Conservation (phyloP, 2,888 invertebrate genomes). For the Eretmocerus hayati region DNA sequence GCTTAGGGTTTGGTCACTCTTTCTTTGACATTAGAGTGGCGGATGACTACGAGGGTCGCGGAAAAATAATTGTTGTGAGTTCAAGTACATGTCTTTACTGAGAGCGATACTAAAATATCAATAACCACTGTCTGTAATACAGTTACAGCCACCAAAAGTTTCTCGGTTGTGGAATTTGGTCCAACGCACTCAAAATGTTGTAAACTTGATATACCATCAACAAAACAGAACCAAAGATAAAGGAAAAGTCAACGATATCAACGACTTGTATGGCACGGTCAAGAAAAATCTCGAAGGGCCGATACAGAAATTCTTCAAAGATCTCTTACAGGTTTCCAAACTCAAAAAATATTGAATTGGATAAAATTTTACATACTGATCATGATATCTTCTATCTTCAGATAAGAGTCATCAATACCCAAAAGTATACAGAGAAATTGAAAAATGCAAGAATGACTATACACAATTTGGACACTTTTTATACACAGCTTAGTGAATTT, state of each 20-base stretch:
- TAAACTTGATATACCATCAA: background rate
- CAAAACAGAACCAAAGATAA: background rate
- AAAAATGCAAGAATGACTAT: slow-evolving; percentile 1
- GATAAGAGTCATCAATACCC: background rate
- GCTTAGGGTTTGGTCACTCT: slow-evolving; percentile 3
- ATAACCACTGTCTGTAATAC: no score
- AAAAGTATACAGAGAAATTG: background rate
- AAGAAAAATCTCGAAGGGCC: background rate
- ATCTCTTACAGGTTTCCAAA: background rate
- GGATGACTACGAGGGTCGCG: slow-evolving; percentile 3
- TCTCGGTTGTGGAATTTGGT: background rate
- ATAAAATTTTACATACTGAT: background rate
- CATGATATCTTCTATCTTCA: background rate
- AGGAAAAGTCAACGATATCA: background rate
- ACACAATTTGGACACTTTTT: slow-evolving; percentile 3
- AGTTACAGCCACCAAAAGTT: slow-evolving; percentile 6
- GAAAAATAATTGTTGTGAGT: no score
- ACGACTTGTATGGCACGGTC: slow-evolving; percentile 2
- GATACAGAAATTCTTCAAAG: slow-evolving; percentile 1
- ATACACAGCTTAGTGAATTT: slow-evolving; percentile 3
- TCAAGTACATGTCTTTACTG: no score
- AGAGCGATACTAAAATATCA: no score
- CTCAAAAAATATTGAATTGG: background rate
- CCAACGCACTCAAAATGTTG: background rate
- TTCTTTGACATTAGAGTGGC: slow-evolving; percentile 9